These are phyloP conservation scores for Coracias cyanogaster DNA, from an alignment of 2,797 vertebrate genomes.

Conservation along the genomic window DNA sequence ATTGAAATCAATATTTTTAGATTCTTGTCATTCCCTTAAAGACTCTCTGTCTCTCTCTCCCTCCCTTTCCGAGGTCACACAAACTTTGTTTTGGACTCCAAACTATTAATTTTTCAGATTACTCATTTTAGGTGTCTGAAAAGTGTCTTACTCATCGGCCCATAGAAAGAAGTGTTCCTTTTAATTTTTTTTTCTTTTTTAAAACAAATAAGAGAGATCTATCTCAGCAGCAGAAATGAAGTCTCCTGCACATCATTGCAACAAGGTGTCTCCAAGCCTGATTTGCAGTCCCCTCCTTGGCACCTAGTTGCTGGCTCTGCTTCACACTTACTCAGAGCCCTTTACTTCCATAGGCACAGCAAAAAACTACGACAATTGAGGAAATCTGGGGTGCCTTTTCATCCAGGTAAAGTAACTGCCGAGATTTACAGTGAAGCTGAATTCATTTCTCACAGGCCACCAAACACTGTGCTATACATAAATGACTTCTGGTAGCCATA, in stretches of 20 bases:
- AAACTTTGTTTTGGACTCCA: constrained; percentile 69
- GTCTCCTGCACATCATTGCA: neutral
- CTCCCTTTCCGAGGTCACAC: constrained; percentile 22
- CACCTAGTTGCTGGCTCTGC: neutral
- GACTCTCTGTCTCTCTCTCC: neutral
- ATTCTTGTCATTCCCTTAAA: constrained; percentile 67
- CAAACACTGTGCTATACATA: fast-evolving
- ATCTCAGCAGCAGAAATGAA: neutral
- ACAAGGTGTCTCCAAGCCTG: neutral
- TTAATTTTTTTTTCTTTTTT: neutral
- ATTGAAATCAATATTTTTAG: constrained; percentile 68
- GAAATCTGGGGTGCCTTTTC: neutral
- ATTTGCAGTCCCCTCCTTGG: neutral
- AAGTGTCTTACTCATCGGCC: constrained; percentile 8
- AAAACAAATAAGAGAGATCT: neutral
- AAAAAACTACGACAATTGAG: neutral
- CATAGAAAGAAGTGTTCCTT: neutral
- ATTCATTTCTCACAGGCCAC: neutral
- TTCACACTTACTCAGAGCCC: neutral
- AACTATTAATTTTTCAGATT: constrained; percentile 65
- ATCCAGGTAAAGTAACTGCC: neutral
- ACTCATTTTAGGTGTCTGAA: constrained; percentile 52
- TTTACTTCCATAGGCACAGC: neutral
- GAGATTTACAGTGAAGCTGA: neutral
- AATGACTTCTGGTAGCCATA: neutral